Base-by-base conservation (phyloP, 2,888 invertebrate genomes). In the Drosophila acutilabella region DNA sequence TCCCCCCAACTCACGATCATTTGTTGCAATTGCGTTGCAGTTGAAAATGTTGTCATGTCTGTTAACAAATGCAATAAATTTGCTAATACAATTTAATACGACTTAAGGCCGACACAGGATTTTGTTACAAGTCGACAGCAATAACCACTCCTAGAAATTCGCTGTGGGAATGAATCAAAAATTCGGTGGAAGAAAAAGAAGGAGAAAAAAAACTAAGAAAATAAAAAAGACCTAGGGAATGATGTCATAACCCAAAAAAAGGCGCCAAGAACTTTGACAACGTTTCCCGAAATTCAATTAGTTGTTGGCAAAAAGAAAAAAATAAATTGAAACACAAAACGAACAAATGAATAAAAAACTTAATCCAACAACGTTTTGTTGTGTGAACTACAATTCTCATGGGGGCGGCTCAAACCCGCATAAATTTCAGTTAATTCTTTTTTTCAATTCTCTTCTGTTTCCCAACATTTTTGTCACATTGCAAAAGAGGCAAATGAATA, bases 21-120 rank as follows among this genome's bases (percentile, higher is more conserved):
- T 60, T 47, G 36, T 41, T 57, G 68, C 51, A 56, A 18, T 53
- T 61, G 68, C 51, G 65, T 64, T 67, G 70, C 67, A 66, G 64
- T 73, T 64, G 65, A 64, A 69, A 70, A 71, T 73, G 84, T 73
- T 87, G 87, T 87, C 83, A 87, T 65, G 87, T 81, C 78, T 74
- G 70, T 74, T 66, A 84, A 71, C 79, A 78, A 79, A 79, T 78
- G 87, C 81, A 84, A 84, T 84, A 87, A 84, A 87, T 84, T 81
- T 80, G 70, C 67, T 82, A 82, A 75, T 80, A 86, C 81, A 82
- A 77, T 83, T 87, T 84, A 79, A 83, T 83, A 83, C 66, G 85
- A 78, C 65, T 64, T 60, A 62, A 44, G 60, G 38, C 51, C 57
- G 64, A 56, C 54, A 53, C 65, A 72, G 67, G 64, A 69, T 79